A percentile compares a stretch with the other conserved stretches of the same genome.
These are phyloP conservation scores for Ursus arctos DNA, from an alignment of 2,113 vertebrate species.

Conservation along the genomic window DNA sequence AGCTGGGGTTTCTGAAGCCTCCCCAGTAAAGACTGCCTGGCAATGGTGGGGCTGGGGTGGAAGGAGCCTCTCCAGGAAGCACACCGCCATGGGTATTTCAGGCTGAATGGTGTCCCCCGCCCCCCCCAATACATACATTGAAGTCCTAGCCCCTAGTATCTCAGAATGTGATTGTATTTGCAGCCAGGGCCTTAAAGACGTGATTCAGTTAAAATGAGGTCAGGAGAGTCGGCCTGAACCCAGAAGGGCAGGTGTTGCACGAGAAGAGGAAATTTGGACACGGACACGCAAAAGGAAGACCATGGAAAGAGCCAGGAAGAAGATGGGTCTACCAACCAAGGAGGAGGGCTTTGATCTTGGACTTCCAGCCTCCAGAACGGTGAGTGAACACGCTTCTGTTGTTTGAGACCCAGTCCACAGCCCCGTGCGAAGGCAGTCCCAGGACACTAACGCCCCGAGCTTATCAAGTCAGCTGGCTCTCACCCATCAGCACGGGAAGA, in stretches of 20 bases:
- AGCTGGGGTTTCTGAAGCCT: neutral
- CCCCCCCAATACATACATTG: rapidly evolving
- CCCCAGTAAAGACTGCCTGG: neutral
- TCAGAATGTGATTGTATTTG: neutral
- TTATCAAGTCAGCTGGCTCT: no score
- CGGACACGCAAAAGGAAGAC: neutral
- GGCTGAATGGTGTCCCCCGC: neutral
- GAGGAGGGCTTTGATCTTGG: neutral
- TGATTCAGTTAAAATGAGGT: neutral
- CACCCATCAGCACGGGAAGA: neutral
- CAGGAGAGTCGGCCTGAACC: neutral
- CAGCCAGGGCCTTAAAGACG: neutral
- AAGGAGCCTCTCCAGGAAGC: neutral
- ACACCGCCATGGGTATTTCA: rapidly evolving
- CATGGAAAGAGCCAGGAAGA: neutral
- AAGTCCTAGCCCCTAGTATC: neutral
- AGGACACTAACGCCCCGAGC: rapidly evolving
- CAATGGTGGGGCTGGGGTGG: neutral
- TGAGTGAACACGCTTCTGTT: neutral
- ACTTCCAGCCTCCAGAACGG: neutral
- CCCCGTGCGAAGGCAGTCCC: neutral
- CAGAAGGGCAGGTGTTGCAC: neutral
- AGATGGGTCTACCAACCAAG: rapidly evolving
- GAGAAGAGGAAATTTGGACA: neutral
- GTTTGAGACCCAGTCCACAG: neutral